These are phyloP conservation scores for Rissa tridactyla DNA, from an alignment of 2,113 vertebrate species.

Conservation along the genomic window DNA sequence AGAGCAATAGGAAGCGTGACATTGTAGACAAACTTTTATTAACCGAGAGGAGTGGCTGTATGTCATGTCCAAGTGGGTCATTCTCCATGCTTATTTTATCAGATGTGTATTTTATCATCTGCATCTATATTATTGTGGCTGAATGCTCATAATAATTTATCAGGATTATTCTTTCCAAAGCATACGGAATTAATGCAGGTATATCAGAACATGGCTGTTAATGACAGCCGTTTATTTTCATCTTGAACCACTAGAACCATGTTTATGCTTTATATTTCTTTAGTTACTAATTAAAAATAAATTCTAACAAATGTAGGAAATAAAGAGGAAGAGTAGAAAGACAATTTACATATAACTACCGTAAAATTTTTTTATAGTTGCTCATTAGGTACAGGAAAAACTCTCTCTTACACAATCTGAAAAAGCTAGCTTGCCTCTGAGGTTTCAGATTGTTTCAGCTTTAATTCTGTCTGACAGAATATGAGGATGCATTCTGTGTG, in stretches of 20 bases:
- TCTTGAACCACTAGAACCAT: not conserved
- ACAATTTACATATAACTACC: not conserved
- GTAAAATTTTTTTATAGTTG: not conserved
- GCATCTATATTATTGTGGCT: not conserved
- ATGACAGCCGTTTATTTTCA: not conserved
- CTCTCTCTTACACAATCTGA: not conserved
- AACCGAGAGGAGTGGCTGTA: not conserved
- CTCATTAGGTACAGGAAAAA: not conserved
- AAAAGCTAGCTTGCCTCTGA: not conserved
- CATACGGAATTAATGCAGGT: not conserved
- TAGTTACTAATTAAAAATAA: not conserved
- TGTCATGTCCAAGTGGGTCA: not conserved
- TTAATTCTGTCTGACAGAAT: not conserved
- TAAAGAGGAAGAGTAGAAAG: not conserved
- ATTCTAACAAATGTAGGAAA: not conserved
- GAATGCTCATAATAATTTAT: not conserved
- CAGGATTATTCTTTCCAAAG: not conserved
- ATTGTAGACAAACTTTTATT: not conserved
- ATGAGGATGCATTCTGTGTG: not conserved
- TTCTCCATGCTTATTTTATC: not conserved
- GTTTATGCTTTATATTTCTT: not conserved
- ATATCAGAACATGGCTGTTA: not conserved
- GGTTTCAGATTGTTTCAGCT: not conserved
- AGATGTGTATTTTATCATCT: not conserved
- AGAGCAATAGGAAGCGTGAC: not conserved